A percentile compares a stretch with the other conserved stretches of the same genome.
Conservation (phyloP, 2,888 invertebrate genomes). For the Pseudanteris insignis region DNA sequence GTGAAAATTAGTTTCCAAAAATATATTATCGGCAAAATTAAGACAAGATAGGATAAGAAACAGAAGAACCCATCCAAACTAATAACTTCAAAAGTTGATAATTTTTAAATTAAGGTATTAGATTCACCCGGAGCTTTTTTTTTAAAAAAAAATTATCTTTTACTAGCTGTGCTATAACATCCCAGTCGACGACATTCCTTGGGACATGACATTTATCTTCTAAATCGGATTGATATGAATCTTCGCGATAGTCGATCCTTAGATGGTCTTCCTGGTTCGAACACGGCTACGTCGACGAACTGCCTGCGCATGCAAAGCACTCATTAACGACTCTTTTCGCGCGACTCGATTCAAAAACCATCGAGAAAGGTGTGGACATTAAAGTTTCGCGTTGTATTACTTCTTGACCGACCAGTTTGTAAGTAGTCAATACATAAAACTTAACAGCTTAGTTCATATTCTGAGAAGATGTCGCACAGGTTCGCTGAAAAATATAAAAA, state of each 20-base stretch:
- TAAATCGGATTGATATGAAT: conserved; percentile 31
- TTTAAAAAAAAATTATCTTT: conserved; percentile 21
- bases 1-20: too few species aligned
- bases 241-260: conserved; percentile 27
- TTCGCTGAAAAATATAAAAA: neutral
- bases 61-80: too few species aligned
- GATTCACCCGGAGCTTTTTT: too few species aligned
- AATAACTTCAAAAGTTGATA: neutral
- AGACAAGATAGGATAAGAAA: too few species aligned
- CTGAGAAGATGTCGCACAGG: conserved; percentile 11
- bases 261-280: conserved; percentile 42
- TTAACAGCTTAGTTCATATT: conserved; percentile 23
- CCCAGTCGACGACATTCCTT: conserved; percentile 32
- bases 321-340: conserved; percentile 36
- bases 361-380: conserved; percentile 36
- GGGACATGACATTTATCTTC: conserved; percentile 26
- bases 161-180: too few species aligned
- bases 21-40: too few species aligned
- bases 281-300: conserved; percentile 23
- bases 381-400: conserved; percentile 21
- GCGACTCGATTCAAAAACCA: conserved; percentile 24
- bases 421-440: conserved; percentile 27
- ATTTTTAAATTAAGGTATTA: neutral
- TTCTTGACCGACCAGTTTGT: conserved; percentile 27
- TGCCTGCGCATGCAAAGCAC: conserved; percentile 36